Conservation (phyloP, 2,888 invertebrate species). For the Diplolepis rosae region DNA sequence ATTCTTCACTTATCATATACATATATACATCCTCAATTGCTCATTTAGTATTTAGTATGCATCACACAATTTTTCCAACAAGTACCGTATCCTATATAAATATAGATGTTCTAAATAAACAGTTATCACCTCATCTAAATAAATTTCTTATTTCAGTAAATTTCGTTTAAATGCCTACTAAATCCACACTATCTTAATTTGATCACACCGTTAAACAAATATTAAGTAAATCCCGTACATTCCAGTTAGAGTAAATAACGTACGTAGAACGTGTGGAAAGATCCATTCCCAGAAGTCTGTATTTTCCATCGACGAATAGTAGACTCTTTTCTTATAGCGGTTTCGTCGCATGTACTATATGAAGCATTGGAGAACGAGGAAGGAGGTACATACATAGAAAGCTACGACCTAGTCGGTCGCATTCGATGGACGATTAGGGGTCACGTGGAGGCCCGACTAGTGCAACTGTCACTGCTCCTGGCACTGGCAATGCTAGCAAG, state of each 20-base stretch:
- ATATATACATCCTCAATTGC: too few relatives aligned
- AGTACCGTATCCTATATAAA: too few relatives aligned
- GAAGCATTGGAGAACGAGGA: neutral
- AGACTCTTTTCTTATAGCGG: slow-evolving; percentile 29
- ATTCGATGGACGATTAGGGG: slow-evolving; percentile 24
- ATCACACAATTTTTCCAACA: neutral
- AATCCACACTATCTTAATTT: neutral
- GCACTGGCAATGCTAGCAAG: slow-evolving; percentile 15
- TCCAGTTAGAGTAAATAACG: slow-evolving; percentile 26
- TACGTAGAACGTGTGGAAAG: slow-evolving; percentile 25
- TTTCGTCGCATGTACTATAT: neutral
- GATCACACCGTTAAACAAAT: neutral
- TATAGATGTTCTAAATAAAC: too few relatives aligned
- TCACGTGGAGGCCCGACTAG: slow-evolving; percentile 18
- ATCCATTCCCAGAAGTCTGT: slow-evolving; percentile 19
- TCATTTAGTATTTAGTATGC: too few relatives aligned
- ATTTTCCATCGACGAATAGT: slow-evolving; percentile 22
- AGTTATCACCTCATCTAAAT: too few relatives aligned
- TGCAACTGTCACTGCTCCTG: slow-evolving; percentile 23
- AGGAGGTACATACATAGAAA: neutral
- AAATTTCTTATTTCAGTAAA: too few relatives aligned
- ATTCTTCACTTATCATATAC: too few relatives aligned
- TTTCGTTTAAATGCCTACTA: neutral
- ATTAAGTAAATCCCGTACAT: slow-evolving; percentile 25
- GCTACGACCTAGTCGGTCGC: neutral